Conservation (phyloP, 2,888 invertebrate genomes). For the Dendrolimus pini region DNA sequence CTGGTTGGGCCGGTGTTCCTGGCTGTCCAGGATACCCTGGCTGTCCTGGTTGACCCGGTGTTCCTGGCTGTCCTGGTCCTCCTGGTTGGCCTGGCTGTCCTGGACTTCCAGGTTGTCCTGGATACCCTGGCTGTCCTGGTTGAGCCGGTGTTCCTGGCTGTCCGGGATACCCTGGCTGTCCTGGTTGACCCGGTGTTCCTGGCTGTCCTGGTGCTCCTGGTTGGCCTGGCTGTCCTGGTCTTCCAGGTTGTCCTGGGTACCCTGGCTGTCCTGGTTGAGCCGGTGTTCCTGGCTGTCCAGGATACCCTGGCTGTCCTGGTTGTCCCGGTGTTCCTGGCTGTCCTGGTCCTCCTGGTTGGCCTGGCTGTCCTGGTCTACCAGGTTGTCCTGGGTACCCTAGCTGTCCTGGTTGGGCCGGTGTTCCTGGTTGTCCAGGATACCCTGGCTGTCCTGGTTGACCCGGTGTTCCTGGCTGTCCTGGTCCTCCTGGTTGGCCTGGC, state of each 20-base stretch:
- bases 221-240: constrained; percentile 19
- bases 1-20: constrained; percentile 17
- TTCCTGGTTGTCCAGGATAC: constrained; percentile 13
- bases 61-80: constrained; percentile 18
- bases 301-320: constrained; percentile 11
- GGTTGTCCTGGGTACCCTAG: constrained; percentile 22
- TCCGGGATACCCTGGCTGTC: constrained; percentile 46
- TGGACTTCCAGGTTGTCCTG: constrained; percentile 12
- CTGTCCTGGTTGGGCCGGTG: constrained; percentile 14
- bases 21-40: constrained; percentile 20
- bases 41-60: constrained; percentile 20
- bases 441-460: constrained; percentile 14
- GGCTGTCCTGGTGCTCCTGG: constrained; percentile 27
- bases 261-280: constrained; percentile 12
- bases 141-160: constrained; percentile 27
- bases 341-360: constrained; percentile 12
- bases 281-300: constrained; percentile 8
- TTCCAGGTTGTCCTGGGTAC: constrained; percentile 10
- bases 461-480: constrained; percentile 3
- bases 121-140: constrained; percentile 10
- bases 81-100: constrained; percentile 15
- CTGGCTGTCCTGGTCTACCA: constrained; percentile 14
- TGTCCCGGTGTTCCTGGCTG: constrained; percentile 18
- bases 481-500: constrained; percentile 2
- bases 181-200: constrained; percentile 45